These are phyloP conservation scores for Macaca nemestrina DNA, from an alignment of 2,113 vertebrate species.

Conservation along the genomic window DNA sequence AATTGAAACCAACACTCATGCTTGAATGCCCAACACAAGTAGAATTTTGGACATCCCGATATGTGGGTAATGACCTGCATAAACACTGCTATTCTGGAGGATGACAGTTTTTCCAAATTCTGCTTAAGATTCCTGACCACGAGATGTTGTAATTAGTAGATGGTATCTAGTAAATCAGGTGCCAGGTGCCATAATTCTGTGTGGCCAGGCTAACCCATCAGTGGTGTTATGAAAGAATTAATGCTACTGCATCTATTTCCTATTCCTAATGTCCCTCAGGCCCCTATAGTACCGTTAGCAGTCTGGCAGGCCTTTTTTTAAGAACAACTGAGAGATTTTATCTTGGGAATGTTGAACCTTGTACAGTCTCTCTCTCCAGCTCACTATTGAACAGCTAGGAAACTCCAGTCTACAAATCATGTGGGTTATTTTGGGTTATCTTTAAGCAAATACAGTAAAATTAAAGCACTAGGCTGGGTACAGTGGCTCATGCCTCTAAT, in stretches of 20 bases:
- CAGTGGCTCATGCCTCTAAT: too few relatives aligned
- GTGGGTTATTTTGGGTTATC: background rate
- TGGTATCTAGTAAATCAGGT: conserved; percentile 29
- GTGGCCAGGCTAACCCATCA: background rate
- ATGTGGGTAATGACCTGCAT: background rate
- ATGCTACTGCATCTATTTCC: background rate
- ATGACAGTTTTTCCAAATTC: background rate
- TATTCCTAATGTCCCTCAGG: background rate
- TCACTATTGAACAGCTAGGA: conserved; percentile 4
- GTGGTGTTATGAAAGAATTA: conserved; percentile 32
- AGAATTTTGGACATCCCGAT: background rate
- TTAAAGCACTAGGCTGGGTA: background rate
- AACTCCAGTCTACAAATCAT: conserved; percentile 15
- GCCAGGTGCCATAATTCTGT: background rate
- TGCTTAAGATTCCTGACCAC: background rate
- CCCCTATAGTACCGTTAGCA: conserved; percentile 58
- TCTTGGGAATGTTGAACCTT: conserved; percentile 64
- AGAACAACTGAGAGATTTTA: background rate
- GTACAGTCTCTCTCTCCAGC: background rate
- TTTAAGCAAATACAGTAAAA: background rate
- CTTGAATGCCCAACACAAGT: background rate
- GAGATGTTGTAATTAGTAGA: conserved; percentile 30
- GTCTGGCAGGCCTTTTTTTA: conserved; percentile 24
- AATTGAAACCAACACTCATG: background rate
- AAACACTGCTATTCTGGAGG: background rate